Evolutionary conservation across 1,140 invertebrate species (phyloP), one percentile per base, ranked within the genome.

Genomic region (Philotrypesis tridentata): DNA sequence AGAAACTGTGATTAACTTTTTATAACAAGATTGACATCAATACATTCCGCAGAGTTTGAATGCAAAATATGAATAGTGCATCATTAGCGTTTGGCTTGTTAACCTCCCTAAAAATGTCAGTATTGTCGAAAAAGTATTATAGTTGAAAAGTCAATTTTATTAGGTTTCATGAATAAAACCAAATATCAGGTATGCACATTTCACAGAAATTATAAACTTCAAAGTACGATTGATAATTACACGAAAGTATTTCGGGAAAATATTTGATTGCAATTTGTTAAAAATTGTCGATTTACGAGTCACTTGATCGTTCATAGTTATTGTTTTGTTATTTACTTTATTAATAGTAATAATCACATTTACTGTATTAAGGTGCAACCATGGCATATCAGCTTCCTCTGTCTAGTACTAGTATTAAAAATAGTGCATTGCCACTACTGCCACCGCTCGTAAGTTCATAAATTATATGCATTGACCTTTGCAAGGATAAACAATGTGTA

Each of bases 351-450:
- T 55, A 17, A 37, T 43, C 9, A 9, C 14, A 68, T 27, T 78
- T 48, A 43, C 43, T 55, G 48, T 68, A 6, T 27, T 27, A 70
- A 71, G 29, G 29, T 0, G 33, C 48, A 63, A 80, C 33, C 11
- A 74, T 80, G 79, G 79, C 73, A 12, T 67, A 65, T 63, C 29
- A 68, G 2, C 7, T 68, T 37, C 33, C 7, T 61, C 72, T n/a
- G n/a, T n/a, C n/a, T 14, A 40, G 12, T n/a, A 43, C 75, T 31
- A 72, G 12, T 73, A 48, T 61, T 67, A 93, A 93, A 91, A 91
- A 95, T 84, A 92, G 93, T 85, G 94, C 93, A n/a, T 87, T 91
- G 77, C 91, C 93, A 77, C 93, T 95, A 86, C 87, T 95, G 82
- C 93, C 94, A 70, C 94, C 94, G 27, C 65, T 95, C 87, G 94